Percentiles rank a stretch among this genome's conserved stretches.
Conservation (phyloP, 2,888 invertebrate species). For the Anaspis maculata region DNA sequence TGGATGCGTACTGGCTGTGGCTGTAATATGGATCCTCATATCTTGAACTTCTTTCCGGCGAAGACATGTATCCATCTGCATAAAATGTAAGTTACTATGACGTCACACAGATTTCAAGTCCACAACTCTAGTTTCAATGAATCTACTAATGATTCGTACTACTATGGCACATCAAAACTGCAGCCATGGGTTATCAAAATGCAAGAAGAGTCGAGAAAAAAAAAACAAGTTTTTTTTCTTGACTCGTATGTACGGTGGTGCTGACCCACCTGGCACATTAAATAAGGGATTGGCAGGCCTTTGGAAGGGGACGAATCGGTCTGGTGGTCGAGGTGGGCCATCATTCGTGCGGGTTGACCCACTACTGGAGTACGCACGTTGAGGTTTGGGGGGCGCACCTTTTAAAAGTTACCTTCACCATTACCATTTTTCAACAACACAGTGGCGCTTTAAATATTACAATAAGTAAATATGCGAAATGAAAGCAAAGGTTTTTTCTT, state of each 20-base stretch:
- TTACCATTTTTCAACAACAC: conserved; percentile 9
- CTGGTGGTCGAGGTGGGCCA: conserved; percentile 41
- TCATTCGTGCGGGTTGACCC: conserved; percentile 32
- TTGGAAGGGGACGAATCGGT: conserved; percentile 41
- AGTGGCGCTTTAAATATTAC: no score
- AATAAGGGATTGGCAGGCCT: conserved; percentile 45
- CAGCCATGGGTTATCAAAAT: conserved; percentile 8
- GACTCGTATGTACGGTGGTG: conserved; percentile 19
- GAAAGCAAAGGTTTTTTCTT: no score
- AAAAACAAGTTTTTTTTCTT: no score
- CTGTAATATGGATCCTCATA: conserved; percentile 83
- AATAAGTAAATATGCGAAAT: no score
- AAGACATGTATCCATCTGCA: conserved; percentile 75
- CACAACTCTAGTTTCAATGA: no score
- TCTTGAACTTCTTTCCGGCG: conserved; percentile 70
- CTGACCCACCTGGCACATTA: conserved; percentile 51
- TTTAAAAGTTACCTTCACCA: conserved; percentile 21
- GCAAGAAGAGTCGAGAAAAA: conserved; percentile 2
- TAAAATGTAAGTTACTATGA: conserved; percentile 2
- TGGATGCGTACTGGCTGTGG: conserved; percentile 59
- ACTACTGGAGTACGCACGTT: conserved; percentile 48
- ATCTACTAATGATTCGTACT: not conserved
- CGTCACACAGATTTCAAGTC: no score
- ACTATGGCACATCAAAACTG: conserved; percentile 11
- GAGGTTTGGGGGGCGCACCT: conserved; percentile 53